Percentiles rank a stretch among this genome's conserved stretches.
phyloP scores from a whole-genome alignment of 2,888 invertebrate genomes.

The Andrena praecox region DNA sequence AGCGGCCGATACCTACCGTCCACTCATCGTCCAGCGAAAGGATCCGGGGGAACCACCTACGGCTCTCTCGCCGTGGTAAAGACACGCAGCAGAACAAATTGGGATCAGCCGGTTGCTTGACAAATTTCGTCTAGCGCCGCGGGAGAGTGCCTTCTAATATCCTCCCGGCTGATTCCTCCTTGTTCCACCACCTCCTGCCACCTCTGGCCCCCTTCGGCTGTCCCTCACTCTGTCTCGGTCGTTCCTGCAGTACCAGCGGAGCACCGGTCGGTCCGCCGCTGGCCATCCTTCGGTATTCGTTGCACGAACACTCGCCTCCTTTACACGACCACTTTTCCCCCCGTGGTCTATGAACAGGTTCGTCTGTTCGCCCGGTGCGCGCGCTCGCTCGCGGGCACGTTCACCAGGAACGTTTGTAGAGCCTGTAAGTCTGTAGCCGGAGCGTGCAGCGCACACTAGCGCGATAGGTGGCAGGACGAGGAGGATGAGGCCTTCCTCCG shows the following conservation, averaged over 20 bases:
- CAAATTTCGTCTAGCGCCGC: slow-evolving; percentile 79
- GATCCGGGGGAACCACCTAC: slow-evolving; percentile 60
- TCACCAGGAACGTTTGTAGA: slow-evolving; percentile 53
- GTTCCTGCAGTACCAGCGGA: slow-evolving; percentile 10
- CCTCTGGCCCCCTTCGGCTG: background rate
- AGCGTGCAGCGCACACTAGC: slow-evolving; percentile 64
- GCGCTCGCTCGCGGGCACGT: slow-evolving; percentile 40
- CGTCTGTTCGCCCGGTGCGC: slow-evolving; percentile 26
- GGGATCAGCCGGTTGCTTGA: slow-evolving; percentile 74
- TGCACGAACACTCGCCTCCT: slow-evolving; percentile 67
- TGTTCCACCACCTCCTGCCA: slow-evolving; percentile 10
- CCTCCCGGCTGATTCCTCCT: slow-evolving; percentile 52
- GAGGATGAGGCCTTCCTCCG: slow-evolving; percentile 71
- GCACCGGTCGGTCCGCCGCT: slow-evolving; percentile 48
- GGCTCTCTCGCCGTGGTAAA: slow-evolving; percentile 64
- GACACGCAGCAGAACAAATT: slow-evolving; percentile 75
- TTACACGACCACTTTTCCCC: slow-evolving; percentile 44
- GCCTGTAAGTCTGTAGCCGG: slow-evolving; percentile 7
- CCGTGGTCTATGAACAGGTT: slow-evolving; percentile 51
- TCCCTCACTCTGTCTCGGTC: slow-evolving; percentile 39
- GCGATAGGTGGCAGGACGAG: slow-evolving; percentile 72
- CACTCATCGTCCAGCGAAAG: slow-evolving; percentile 50
- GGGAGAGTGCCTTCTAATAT: slow-evolving; percentile 74
- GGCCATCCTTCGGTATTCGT: slow-evolving; percentile 70
- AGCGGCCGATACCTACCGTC: slow-evolving; percentile 47